These are phyloP conservation scores for Coecobrya sp. DNA, from an alignment of 2,888 invertebrate genomes.

Conservation along the genomic window DNA sequence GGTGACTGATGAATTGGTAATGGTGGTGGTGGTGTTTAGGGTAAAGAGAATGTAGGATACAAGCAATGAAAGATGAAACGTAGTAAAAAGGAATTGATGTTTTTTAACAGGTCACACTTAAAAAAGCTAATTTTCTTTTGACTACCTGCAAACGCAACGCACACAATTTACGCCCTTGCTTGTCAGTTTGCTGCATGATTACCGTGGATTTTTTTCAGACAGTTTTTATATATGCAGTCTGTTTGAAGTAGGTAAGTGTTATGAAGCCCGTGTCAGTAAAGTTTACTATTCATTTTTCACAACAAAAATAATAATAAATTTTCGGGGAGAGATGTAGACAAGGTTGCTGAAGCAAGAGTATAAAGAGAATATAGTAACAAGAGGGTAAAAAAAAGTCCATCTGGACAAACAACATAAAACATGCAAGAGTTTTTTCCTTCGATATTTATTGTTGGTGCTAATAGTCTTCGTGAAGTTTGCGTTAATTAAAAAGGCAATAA, in stretches of 20 bases:
- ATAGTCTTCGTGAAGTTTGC: slow-evolving; percentile 29
- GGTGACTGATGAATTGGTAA: slow-evolving; percentile 49
- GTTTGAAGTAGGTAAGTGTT: neutral
- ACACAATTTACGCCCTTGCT: slow-evolving; percentile 60
- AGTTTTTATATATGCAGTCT: neutral
- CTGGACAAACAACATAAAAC: slow-evolving; percentile 4
- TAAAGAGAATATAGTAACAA: no score
- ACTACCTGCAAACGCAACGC: slow-evolving; percentile 21
- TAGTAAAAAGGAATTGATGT: slow-evolving; percentile 35
- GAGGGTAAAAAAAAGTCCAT: slow-evolving; percentile 3
- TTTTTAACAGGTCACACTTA: slow-evolving; percentile 56
- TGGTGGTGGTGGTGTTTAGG: neutral
- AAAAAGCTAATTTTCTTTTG: slow-evolving; percentile 44
- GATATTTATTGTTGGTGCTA: slow-evolving; percentile 43
- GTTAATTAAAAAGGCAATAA: slow-evolving; percentile 71
- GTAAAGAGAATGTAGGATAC: neutral
- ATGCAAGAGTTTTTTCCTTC: neutral
- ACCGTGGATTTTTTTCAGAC: neutral
- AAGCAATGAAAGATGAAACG: slow-evolving; percentile 47
- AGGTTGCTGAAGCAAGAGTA: neutral
- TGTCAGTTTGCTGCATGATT: slow-evolving; percentile 1
- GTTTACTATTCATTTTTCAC: neutral
- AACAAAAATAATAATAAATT: neutral
- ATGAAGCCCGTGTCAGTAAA: neutral
- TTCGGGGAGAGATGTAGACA: neutral